Conservation (phyloP, 2,888 invertebrate genomes). For the Dendrolimus pini region DNA sequence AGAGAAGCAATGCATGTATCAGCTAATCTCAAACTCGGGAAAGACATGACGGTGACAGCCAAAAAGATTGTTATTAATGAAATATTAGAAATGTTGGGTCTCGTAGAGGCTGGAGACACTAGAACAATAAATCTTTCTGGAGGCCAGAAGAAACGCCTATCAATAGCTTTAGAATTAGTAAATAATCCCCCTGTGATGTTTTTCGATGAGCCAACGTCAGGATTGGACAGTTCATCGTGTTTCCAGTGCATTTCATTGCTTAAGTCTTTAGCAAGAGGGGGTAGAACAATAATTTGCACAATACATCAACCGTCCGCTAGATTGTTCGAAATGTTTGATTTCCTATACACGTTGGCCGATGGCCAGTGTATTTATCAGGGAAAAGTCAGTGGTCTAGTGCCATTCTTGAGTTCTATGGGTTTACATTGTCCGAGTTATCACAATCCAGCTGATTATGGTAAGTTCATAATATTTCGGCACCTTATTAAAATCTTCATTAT, state of each 20-base stretch:
- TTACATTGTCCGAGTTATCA: constrained; percentile 96
- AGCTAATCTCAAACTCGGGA: constrained; percentile 93
- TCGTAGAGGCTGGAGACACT: constrained; percentile 87
- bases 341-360: constrained; percentile 92
- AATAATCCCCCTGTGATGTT: constrained; percentile 99
- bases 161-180: constrained; percentile 94
- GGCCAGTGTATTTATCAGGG: constrained; percentile 97
- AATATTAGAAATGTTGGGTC: constrained; percentile 89
- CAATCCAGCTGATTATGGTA: constrained; percentile 97
- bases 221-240: constrained; percentile 95
- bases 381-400: constrained; percentile 87
- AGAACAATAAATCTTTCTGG: constrained; percentile 90
- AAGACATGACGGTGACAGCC: constrained; percentile 82
- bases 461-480: constrained; percentile 24
- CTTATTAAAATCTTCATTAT: not conserved
- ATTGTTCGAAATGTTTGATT: constrained; percentile 96
- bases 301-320: constrained; percentile 98
- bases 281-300: constrained; percentile 95
- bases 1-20: constrained; percentile 95
- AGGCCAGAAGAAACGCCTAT: constrained; percentile 92
- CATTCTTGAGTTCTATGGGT: constrained; percentile 90
- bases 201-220: constrained; percentile 96
- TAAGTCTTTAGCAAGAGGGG: constrained; percentile 91
- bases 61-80: constrained; percentile 90
- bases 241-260: constrained; percentile 93